Conservation (phyloP, 1,140 invertebrate genomes). For the Chrysoperla carnea region DNA sequence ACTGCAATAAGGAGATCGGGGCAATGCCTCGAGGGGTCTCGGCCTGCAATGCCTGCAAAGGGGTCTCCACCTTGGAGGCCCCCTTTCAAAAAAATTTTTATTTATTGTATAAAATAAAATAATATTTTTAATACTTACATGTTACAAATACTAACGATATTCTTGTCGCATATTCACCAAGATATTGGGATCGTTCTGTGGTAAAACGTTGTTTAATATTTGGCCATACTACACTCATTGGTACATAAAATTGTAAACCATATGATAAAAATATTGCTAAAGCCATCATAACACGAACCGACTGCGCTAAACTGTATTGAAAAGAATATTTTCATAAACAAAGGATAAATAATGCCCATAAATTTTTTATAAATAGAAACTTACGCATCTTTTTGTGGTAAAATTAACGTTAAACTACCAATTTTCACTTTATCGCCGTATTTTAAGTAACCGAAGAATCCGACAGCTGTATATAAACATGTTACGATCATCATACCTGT, state of each 20-base stretch:
- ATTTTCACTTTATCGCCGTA: slow-evolving; percentile 55
- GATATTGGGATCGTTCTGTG: slow-evolving; percentile 31
- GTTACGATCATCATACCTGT: slow-evolving; percentile 76
- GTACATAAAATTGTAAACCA: slow-evolving; percentile 83
- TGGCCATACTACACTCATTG: slow-evolving; percentile 78
- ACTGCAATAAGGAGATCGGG: too few species aligned
- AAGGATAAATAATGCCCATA: slow-evolving; percentile 3
- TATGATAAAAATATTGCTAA: slow-evolving; percentile 75
- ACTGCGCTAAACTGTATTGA: slow-evolving; percentile 54
- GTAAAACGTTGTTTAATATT: slow-evolving; percentile 38
- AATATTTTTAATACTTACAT: slow-evolving; percentile 48
- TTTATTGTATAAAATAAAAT: too few species aligned
- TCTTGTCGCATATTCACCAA: slow-evolving; percentile 50
- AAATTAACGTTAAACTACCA: slow-evolving; percentile 72
- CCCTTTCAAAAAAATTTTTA: too few species aligned
- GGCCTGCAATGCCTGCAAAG: too few species aligned
- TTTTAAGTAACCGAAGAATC: slow-evolving; percentile 82
- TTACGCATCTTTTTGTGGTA: slow-evolving; percentile 54
- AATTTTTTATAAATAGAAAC: too few species aligned
- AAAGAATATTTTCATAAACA: slow-evolving; percentile 9
- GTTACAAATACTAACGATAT: slow-evolving; percentile 55
- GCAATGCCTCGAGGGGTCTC: too few species aligned
- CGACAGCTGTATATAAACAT: slow-evolving; percentile 63
- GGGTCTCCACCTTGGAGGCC: too few species aligned
- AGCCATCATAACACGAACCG: slow-evolving; percentile 67